phyloP scores from a whole-genome alignment of 2,888 invertebrate genomes.

The Polyommatus icarus region DNA sequence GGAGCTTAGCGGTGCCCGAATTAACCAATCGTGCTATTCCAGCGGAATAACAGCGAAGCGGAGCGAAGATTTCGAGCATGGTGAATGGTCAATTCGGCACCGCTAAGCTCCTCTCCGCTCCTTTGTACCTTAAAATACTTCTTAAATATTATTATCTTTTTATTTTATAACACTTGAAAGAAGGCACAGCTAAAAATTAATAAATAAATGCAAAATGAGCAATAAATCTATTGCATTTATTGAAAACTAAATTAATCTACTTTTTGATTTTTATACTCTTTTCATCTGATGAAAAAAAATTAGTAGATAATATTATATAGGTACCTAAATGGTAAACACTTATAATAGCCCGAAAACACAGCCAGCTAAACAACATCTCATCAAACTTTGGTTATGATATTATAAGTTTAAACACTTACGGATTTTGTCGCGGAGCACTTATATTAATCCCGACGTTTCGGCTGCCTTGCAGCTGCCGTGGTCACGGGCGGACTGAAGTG shows the following conservation, averaged over 20 bases:
- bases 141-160: neutral
- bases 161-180: neutral
- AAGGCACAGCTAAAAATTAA: no score
- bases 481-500: no score
- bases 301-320: neutral
- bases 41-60: no score
- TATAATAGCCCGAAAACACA: neutral
- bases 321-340: neutral
- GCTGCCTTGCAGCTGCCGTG: no score
- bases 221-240: neutral
- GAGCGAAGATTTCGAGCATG: no score
- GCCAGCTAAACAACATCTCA: constrained; percentile 14
- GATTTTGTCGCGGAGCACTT: no score
- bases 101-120: no score
- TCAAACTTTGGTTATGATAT: constrained; percentile 6
- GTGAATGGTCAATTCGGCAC: no score
- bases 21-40: no score
- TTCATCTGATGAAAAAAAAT: neutral
- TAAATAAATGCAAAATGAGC: neutral
- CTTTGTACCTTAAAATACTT: neutral
- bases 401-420: no score
- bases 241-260: neutral
- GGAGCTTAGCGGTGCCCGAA: no score
- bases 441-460: no score
- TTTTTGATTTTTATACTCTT: neutral